Base-by-base conservation (phyloP, 2,113 vertebrate species). In the Mormyrus lacerda region DNA sequence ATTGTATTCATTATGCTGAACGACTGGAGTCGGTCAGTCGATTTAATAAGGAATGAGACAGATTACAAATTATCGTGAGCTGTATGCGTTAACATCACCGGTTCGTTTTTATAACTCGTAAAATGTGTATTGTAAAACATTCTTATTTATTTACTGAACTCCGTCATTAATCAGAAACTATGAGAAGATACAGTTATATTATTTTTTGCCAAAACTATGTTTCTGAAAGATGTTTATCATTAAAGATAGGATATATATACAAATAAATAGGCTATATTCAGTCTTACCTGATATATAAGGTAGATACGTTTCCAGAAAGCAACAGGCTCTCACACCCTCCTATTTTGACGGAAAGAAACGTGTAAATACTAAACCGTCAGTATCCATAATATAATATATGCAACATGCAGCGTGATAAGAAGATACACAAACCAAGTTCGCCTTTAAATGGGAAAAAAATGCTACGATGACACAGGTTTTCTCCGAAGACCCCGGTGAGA, bases 1-100 rank as follows among this genome's bases (percentile, higher is more conserved):
- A 88, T 53, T 53, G 87, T 31, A 53, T 88, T 79, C 69, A 88
- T 53, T 79, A 79, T 47, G 88, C 19, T n/a, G 69, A 88, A 53
- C 15, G 45, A 51, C 48, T 88, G 69, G 19, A 50, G n/a, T 51
- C 27, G 17, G 48, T 51, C 88, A 79, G 69, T 88, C 44, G 61
- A 76, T 87, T 7, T 58, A 35, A 42, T 39, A 5, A 58, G 51
- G 19, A n/a, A 44, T 73, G 65, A 69, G 47, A 31, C 48, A 88
- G 87, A 76, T 76, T 44, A 79, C 73, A 79, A 88, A 88, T 69
- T 73, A 69, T 50, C 61, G 27, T 48, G 39, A 88, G 87, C 61
- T 50, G 31, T 50, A 45, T 35, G 45, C 58, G 47, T 76, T 73
- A 39, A 47, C 31, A 31, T 73, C 19, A 61, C 27, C 61, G 69